Percentiles rank a stretch among this genome's conserved stretches.
Evolutionary conservation across 92 coral and sea anemone species (phyloP).

Genomic region (Phenganax subtilis): DNA sequence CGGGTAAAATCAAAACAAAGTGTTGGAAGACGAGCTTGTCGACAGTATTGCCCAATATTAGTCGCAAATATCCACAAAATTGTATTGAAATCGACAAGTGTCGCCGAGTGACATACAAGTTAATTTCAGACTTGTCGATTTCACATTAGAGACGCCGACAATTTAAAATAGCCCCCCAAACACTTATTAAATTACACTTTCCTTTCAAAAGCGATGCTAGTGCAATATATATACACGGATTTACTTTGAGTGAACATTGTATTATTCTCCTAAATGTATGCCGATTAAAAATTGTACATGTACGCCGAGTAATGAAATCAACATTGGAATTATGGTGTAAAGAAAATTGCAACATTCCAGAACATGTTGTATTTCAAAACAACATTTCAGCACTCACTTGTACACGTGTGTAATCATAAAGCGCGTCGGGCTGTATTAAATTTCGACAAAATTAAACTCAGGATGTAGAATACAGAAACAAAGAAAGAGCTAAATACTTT

Average conservation of each 20-base stretch:
- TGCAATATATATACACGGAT: background rate
- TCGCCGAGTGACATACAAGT: constrained; percentile 4
- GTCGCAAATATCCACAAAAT: constrained; percentile 5
- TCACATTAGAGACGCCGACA: constrained; percentile 15
- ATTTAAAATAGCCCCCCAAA: background rate
- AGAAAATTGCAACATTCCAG: constrained; percentile 5
- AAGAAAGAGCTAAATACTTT: background rate
- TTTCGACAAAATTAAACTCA: background rate
- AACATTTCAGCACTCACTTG: background rate
- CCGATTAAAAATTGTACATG: background rate
- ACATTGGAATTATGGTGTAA: background rate
- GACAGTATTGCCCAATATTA: background rate
- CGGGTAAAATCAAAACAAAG: background rate
- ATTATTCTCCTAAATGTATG: background rate
- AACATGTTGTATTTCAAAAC: constrained; percentile 13
- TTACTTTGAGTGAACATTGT: background rate
- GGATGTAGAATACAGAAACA: no score
- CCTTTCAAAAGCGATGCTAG: background rate
- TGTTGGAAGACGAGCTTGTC: background rate
- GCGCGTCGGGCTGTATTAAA: background rate
- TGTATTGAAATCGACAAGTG: constrained; percentile 20
- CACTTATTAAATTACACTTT: background rate
- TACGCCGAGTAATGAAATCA: no score
- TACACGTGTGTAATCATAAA: background rate
- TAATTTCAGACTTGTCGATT: background rate